Percentiles rank a stretch among this genome's conserved stretches.
These are phyloP conservation scores for Sphinx pinastri DNA, from an alignment of 2,888 invertebrate genomes.

Conservation along the genomic window DNA sequence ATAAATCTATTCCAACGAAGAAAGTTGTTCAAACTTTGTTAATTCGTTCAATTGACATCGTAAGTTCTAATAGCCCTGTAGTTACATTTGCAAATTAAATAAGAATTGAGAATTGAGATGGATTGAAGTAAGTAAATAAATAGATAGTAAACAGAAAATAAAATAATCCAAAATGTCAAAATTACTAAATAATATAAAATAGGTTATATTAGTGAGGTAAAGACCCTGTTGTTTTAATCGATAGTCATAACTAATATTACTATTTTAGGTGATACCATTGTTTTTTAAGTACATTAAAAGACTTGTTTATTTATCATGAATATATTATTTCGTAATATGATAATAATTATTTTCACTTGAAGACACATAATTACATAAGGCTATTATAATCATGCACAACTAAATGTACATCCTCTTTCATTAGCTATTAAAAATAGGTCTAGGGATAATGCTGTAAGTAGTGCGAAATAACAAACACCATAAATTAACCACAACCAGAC, in stretches of 20 bases:
- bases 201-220: too few relatives aligned
- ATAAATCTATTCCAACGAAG: not conserved
- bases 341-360: constrained; percentile 15
- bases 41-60: not conserved
- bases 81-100: not conserved
- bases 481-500: constrained; percentile 76
- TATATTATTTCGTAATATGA: not conserved
- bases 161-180: not conserved
- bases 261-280: not conserved
- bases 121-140: too few relatives aligned
- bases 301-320: constrained; percentile 2
- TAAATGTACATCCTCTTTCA: constrained; percentile 79
- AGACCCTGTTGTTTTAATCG: not conserved
- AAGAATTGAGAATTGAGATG: too few relatives aligned
- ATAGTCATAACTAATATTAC: not conserved
- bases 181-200: too few relatives aligned
- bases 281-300: constrained; percentile 1
- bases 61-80: too few relatives aligned
- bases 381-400: constrained; percentile 60
- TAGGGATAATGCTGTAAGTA: constrained; percentile 65
- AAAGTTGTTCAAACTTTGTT: not conserved
- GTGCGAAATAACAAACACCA: constrained; percentile 69
- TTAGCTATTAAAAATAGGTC: constrained; percentile 77
- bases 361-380: constrained; percentile 10
- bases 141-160: too few relatives aligned